Conservation (phyloP, 2,797 vertebrate genomes). For the Siniperca scherzeri region DNA sequence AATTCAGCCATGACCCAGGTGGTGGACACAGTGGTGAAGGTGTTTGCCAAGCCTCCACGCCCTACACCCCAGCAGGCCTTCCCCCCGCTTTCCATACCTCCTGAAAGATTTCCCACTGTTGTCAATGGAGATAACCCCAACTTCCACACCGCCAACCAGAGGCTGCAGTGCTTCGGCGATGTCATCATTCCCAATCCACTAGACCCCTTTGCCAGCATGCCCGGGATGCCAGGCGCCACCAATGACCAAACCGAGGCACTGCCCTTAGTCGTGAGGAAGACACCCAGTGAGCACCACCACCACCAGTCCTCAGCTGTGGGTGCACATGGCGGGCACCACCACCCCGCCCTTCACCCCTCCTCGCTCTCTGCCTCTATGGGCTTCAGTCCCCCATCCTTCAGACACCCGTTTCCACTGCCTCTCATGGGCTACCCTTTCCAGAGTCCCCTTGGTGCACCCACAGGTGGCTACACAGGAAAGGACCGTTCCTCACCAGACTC, state of each 20-base stretch:
- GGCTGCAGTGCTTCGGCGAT: constrained; percentile 96
- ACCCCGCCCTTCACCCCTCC: constrained; percentile 94
- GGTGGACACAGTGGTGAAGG: constrained; percentile 98
- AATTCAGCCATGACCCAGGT: constrained; percentile 98
- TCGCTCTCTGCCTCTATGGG: constrained; percentile 94
- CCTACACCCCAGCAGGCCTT: constrained; percentile 97
- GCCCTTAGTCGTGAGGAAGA: constrained; percentile 96
- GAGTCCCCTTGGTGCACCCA: constrained; percentile 91
- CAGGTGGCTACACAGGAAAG: constrained; percentile 92
- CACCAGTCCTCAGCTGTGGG: constrained; percentile 91
- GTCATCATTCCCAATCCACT: constrained; percentile 98
- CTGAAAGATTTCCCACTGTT: constrained; percentile 89
- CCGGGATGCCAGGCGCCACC: constrained; percentile 87
- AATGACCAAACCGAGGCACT: constrained; percentile 98
- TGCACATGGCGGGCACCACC: constrained; percentile 91
- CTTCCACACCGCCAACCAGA: constrained; percentile 96
- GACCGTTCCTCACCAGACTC: constrained; percentile 95
- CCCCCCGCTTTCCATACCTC: constrained; percentile 93
- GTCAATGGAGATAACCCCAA: constrained; percentile 96
- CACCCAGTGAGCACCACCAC: constrained; percentile 89
- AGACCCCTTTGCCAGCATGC: constrained; percentile 93
- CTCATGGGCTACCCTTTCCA: constrained; percentile 98
- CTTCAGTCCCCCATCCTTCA: constrained; percentile 95
- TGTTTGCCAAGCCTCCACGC: constrained; percentile 96
- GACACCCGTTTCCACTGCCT: constrained; percentile 95